Evolutionary conservation across 2,797 vertebrate genomes (phyloP), one percentile per base, ranked within the genome.

Genomic region (Avahi laniger): DNA sequence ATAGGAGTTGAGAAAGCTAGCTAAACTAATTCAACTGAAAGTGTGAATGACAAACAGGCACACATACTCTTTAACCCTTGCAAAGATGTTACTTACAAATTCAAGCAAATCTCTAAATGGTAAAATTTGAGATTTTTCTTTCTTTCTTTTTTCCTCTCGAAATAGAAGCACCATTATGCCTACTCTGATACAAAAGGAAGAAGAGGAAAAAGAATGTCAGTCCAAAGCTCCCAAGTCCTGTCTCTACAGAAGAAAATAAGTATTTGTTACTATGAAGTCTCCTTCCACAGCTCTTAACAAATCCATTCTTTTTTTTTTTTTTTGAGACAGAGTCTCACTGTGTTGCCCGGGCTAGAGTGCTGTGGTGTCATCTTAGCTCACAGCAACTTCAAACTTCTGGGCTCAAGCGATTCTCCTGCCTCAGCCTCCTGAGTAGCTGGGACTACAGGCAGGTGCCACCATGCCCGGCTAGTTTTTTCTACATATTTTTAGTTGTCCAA

Each of bases 21-120:
- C 14, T 87, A 91, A 85, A 81, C 30, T 82, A 69, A 88, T 73
- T 88, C 20, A 91, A 69, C 10, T 52, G 15, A 82, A 91, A 73
- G 17, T 80, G 43, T 52, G 90, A 86, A 72, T 79, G 35, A 93
- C 48, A 78, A 86, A 52, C 14, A 78, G 50, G 57, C 12, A 70
- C 38, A 91, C 13, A 50, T 46, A 83, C 30, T 72, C 46, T 83
- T 82, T 48, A 83, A 54, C n/a, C 41, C 14, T 83, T 59, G 26
- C 0, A 76, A 93, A 88, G 69, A 78, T 17, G 4, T 79, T 82
- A 83, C 54, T 82, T 26, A 35, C 43, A 38, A 22, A 61, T 50
- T 95, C 81, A 96, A 81, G 72, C 30, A 61, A 86, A 93, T 65
- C 33, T 87, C 33, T 79, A 87, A 76, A 72, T 79, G 38, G 54